Evolutionary conservation across 2,113 vertebrate genomes (phyloP).

Genomic region (Prolemur simus): DNA sequence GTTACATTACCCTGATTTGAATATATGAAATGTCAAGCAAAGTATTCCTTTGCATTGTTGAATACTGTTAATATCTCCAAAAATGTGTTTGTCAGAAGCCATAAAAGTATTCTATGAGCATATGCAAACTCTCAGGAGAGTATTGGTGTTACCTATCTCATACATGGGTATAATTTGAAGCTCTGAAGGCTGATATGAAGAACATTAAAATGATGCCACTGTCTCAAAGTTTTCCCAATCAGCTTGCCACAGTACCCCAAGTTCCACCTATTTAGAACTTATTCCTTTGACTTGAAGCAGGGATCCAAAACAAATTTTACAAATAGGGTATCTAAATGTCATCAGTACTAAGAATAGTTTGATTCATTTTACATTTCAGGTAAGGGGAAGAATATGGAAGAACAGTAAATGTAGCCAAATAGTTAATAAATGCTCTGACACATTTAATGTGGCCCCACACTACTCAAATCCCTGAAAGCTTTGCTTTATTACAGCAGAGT

Average conservation of each 20-base stretch:
- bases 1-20: not conserved
- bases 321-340: not conserved
- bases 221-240: not conserved
- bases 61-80: not conserved
- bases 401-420: not conserved
- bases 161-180: not conserved
- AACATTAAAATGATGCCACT: not conserved
- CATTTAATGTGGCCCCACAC: not conserved
- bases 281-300: not conserved
- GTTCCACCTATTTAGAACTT: not conserved
- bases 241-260: not conserved
- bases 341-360: not conserved
- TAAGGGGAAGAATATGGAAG: not conserved
- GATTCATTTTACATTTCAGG: not conserved
- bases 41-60: not conserved
- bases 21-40: not conserved
- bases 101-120: not conserved
- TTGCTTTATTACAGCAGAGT: not conserved
- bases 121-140: not conserved
- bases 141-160: not conserved
- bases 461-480: not conserved
- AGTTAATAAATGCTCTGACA: not conserved
- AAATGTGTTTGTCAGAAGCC: not conserved
- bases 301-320: not conserved
- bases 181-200: not conserved